phyloP scores from a whole-genome alignment of 1,140 invertebrate species.

The Calliopsis andreniformis region DNA sequence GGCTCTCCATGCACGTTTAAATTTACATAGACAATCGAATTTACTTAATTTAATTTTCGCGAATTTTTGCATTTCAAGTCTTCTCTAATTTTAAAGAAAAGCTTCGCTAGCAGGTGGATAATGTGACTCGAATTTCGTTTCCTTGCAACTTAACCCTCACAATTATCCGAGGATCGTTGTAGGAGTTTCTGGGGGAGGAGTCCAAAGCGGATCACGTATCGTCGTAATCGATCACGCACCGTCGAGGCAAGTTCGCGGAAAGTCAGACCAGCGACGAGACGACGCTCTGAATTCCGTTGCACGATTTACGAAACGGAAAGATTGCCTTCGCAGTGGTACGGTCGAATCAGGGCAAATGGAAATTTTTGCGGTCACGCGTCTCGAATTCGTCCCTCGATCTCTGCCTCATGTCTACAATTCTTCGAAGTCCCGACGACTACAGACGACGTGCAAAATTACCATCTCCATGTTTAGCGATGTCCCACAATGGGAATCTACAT shows the following conservation, averaged over 20 bases:
- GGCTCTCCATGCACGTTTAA: too few species aligned
- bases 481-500: too few species aligned
- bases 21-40: too few species aligned
- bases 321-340: background rate
- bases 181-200: too few species aligned
- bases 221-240: conserved; percentile 23
- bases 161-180: conserved; percentile 24
- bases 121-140: background rate
- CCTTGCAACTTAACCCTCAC: background rate
- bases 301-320: conserved; percentile 28
- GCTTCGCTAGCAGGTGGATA: too few species aligned
- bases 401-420: background rate
- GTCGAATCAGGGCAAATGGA: conserved; percentile 8
- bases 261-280: background rate
- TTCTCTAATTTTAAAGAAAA: too few species aligned
- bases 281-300: conserved; percentile 8
- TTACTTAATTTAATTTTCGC: too few species aligned
- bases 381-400: background rate
- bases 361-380: conserved; percentile 13
- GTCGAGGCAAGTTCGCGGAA: conserved; percentile 7
- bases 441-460: too few species aligned
- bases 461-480: too few species aligned
- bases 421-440: background rate
- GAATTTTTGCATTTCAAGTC: too few species aligned
- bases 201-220: conserved; percentile 35